Percentiles rank a stretch among this genome's conserved stretches.
These are phyloP conservation scores for Phyllostomus discolor DNA, from an alignment of 2,113 vertebrate genomes.

Conservation along the genomic window DNA sequence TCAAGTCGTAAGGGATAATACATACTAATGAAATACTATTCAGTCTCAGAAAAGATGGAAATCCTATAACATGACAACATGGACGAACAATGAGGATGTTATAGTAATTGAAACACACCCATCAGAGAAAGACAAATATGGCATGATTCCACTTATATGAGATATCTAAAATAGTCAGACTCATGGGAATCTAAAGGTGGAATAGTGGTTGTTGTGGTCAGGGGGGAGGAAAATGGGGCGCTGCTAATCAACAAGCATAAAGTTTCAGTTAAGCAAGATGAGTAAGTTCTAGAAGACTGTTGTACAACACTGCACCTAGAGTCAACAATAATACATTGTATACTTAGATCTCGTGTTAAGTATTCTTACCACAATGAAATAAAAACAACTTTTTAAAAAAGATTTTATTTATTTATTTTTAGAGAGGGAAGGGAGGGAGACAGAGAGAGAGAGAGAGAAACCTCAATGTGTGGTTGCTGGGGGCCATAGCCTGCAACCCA, in stretches of 20 bases:
- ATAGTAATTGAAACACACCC: neutral
- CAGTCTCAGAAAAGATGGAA: neutral
- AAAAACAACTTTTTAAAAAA: neutral
- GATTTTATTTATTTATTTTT: too few species aligned
- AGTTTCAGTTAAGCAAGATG: neutral
- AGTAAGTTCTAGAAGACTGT: neutral
- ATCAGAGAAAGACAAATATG: neutral
- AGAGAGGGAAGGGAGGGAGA: too few species aligned
- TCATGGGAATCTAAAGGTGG: neutral
- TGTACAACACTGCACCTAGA: neutral
- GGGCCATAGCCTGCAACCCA: too few species aligned
- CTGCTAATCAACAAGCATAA: neutral
- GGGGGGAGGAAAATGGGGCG: neutral
- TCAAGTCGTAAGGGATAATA: neutral
- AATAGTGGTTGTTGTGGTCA: neutral
- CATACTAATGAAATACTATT: neutral
- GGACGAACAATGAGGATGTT: neutral
- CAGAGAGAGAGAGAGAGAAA: too few species aligned
- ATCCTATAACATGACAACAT: neutral
- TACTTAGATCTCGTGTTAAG: neutral
- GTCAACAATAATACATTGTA: neutral
- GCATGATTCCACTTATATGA: neutral
- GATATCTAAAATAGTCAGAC: neutral
- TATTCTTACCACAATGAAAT: neutral
- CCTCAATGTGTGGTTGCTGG: too few species aligned